These are phyloP conservation scores for Damaliscus lunatus DNA, from an alignment of 2,113 vertebrate genomes.

Conservation along the genomic window DNA sequence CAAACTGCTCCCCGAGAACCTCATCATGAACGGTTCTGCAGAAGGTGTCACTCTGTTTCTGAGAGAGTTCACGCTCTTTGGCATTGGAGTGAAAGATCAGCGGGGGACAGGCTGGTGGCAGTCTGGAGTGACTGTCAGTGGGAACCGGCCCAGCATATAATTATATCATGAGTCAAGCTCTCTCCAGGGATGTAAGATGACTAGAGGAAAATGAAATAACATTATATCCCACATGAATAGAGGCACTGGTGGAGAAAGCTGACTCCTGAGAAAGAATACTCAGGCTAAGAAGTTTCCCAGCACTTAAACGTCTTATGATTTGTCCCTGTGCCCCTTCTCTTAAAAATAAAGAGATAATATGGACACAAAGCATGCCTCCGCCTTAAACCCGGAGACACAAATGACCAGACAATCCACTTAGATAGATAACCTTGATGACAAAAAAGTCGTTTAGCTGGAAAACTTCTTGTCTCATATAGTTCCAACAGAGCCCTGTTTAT, in stretches of 20 bases:
- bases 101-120: neutral
- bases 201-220: conserved; percentile 72
- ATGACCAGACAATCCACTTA: neutral
- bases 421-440: neutral
- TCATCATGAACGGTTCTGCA: neutral
- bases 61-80: neutral
- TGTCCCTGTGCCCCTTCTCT: neutral
- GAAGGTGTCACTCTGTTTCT: neutral
- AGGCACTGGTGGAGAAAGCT: conserved; percentile 44
- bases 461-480: neutral
- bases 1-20: neutral
- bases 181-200: conserved; percentile 73
- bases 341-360: neutral
- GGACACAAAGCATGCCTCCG: neutral
- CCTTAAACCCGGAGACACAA: neutral
- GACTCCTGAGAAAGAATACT: conserved; percentile 67
- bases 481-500: neutral
- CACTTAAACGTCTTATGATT: neutral
- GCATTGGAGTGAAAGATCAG: neutral
- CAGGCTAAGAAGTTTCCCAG: conserved; percentile 63
- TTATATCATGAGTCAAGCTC: conserved; percentile 74
- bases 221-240: conserved; percentile 70
- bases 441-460: neutral
- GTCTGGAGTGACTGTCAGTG: conserved; percentile 54
- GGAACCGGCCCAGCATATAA: conserved; percentile 67